Conservation (phyloP, 2,113 vertebrate species). For the Menidia beryllina region DNA sequence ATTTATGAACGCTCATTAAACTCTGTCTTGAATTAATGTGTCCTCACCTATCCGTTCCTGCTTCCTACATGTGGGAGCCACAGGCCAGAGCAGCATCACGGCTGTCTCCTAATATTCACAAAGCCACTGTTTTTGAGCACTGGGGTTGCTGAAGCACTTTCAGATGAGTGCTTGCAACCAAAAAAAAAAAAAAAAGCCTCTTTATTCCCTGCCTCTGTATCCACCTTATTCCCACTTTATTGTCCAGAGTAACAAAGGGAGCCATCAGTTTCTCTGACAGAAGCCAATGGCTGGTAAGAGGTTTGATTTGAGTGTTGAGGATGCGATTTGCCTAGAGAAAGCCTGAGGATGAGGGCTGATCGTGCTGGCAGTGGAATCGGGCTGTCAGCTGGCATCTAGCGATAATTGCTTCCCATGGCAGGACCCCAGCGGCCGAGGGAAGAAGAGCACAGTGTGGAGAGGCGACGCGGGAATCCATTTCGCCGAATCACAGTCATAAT, state of each 20-base stretch:
- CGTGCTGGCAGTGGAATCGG: conserved; percentile 89
- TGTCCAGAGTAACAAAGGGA: conserved; percentile 90
- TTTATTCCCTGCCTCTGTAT: conserved; percentile 85
- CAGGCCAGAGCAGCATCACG: not conserved
- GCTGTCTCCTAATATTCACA: not conserved
- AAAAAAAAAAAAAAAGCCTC: conserved; percentile 79
- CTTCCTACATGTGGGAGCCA: conserved; percentile 12
- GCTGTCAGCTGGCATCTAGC: conserved; percentile 97
- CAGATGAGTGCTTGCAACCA: conserved; percentile 60
- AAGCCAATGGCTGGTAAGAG: conserved; percentile 91
- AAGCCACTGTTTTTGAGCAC: conserved; percentile 27
- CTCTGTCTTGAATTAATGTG: conserved; percentile 11
- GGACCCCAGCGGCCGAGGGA: conserved; percentile 90
- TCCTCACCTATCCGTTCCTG: conserved; percentile 1
- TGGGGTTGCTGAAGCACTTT: conserved; percentile 33
- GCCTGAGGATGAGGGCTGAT: conserved; percentile 92
- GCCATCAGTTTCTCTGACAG: conserved; percentile 91
- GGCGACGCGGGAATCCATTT: conserved; percentile 91
- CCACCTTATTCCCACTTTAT: conserved; percentile 85
- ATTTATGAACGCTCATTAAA: conserved; percentile 26
- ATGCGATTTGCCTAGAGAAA: conserved; percentile 98
- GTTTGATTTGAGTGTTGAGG: conserved; percentile 93
- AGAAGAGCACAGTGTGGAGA: conserved; percentile 81
- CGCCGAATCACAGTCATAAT: conserved; percentile 90
- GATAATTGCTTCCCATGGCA: conserved; percentile 99